Conservation (phyloP, 2,888 invertebrate genomes). For the Smittia aterrima region DNA sequence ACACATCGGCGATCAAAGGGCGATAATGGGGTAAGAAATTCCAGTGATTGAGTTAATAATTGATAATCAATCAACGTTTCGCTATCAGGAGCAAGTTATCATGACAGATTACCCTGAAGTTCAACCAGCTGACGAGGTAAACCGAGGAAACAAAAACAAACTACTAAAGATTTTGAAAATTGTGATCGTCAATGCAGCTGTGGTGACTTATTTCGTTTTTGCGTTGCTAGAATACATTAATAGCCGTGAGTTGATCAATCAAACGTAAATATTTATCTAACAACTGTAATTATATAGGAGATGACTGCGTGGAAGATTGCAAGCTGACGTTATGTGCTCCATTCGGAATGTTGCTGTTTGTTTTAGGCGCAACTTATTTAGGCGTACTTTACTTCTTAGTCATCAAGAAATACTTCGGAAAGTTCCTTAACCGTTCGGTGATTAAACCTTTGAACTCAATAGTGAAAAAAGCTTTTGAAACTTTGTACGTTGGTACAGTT, state of each 20-base stretch:
- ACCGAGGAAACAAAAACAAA: neutral
- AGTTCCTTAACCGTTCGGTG: constrained; percentile 41
- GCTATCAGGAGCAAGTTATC: neutral
- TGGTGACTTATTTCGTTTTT: constrained; percentile 5
- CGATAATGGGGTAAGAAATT: neutral
- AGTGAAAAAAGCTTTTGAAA: constrained; percentile 39
- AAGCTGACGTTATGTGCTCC: constrained; percentile 59
- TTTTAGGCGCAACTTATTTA: constrained; percentile 61
- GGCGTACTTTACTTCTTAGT: constrained; percentile 64
- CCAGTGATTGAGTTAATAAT: neutral
- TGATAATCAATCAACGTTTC: neutral
- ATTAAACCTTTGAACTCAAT: constrained; percentile 45
- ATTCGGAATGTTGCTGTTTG: constrained; percentile 68
- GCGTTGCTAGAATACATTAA: neutral
- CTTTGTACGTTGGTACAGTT: constrained; percentile 41
- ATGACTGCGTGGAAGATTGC: constrained; percentile 1
- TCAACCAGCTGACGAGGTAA: neutral
- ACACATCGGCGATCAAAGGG: neutral
- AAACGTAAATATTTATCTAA: neutral
- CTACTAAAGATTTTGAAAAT: neutral
- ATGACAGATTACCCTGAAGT: neutral
- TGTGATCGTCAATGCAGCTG: neutral
- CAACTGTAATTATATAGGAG: constrained; percentile 14
- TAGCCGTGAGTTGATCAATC: constrained; percentile 8
- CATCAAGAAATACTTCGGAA: constrained; percentile 60